Percentiles rank a stretch among this genome's conserved stretches.
These are phyloP conservation scores for Glaucidium brasilianum DNA, from an alignment of 2,113 vertebrate genomes.

Conservation along the genomic window DNA sequence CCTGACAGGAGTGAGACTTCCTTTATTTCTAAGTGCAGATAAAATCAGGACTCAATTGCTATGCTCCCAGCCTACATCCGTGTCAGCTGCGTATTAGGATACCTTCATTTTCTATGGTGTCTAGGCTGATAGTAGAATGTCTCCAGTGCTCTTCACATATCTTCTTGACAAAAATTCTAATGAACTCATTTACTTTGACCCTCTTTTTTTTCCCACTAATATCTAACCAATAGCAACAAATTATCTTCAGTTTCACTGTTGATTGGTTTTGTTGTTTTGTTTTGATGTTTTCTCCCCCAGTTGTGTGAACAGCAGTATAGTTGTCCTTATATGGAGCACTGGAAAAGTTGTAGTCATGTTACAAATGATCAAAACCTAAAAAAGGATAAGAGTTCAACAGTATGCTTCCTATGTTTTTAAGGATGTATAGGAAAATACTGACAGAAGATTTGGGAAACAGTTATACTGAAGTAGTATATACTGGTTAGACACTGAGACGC, in stretches of 20 bases:
- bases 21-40: slow-evolving; percentile 2
- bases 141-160: neutral
- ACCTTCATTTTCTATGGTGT: neutral
- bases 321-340: neutral
- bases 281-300: neutral
- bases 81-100: neutral
- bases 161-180: neutral
- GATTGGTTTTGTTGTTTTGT: neutral
- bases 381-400: neutral
- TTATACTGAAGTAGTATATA: neutral
- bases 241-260: neutral
- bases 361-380: neutral
- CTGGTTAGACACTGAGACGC: neutral
- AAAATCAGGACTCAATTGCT: neutral
- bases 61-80: neutral
- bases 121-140: neutral
- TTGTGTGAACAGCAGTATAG: neutral
- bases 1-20: neutral
- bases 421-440: neutral
- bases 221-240: neutral
- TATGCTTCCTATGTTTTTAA: neutral
- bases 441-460: neutral
- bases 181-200: neutral
- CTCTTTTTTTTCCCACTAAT: neutral
- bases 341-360: neutral